A percentile compares a stretch with the other conserved stretches of the same genome.
These are phyloP conservation scores for Eulemur rufifrons DNA, from an alignment of 2,113 vertebrate species.

Conservation along the genomic window DNA sequence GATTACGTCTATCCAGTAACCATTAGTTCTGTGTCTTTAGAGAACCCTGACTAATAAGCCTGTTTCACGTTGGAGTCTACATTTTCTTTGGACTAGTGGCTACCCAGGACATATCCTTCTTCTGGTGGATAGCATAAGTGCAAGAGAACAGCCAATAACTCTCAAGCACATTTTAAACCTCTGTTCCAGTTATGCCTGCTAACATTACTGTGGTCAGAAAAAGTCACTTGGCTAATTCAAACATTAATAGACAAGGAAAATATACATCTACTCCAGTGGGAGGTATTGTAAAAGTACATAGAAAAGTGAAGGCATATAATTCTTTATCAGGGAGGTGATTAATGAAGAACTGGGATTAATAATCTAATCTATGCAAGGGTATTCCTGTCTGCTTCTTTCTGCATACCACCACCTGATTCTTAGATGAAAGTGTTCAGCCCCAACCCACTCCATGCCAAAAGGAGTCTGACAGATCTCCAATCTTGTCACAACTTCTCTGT, in stretches of 20 bases:
- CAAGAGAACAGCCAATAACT: neutral
- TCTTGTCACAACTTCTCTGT: neutral
- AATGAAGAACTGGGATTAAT: neutral
- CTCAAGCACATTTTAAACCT: neutral
- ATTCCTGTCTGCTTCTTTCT: neutral
- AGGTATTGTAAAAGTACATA: neutral
- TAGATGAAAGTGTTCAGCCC: neutral
- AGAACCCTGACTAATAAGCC: neutral
- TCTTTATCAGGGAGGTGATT: neutral
- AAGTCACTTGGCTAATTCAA: neutral
- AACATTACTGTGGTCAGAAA: neutral
- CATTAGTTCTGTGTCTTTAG: neutral
- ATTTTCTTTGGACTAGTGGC: neutral
- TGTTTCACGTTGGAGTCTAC: neutral
- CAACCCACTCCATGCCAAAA: neutral
- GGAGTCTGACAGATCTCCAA: neutral
- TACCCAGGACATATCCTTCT: neutral
- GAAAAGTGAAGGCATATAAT: neutral
- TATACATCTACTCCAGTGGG: neutral
- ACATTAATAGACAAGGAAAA: neutral
- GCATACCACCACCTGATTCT: neutral
- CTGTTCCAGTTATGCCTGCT: neutral
- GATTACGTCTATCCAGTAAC: neutral
- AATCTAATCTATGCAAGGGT: neutral
- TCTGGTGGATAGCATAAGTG: neutral